Percentiles rank a stretch among this genome's conserved stretches.
Conservation (phyloP, 2,113 vertebrate genomes). For the Condylura cristata region DNA sequence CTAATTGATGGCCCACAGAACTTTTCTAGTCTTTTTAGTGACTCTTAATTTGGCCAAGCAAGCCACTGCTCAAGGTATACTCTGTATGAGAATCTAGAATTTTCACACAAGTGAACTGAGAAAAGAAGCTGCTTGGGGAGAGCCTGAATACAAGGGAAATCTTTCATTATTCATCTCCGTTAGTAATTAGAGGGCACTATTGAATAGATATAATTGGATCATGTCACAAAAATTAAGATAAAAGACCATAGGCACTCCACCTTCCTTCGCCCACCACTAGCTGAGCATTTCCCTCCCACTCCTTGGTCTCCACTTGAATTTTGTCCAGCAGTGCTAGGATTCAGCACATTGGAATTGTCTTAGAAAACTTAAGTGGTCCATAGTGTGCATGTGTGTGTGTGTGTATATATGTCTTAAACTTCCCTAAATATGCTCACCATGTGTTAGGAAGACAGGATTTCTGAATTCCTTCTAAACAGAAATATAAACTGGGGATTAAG, state of each 20-base stretch:
- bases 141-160: conserved; percentile 78
- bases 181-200: conserved; percentile 81
- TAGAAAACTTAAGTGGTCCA: not conserved
- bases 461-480: not conserved
- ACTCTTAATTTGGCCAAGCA: not conserved
- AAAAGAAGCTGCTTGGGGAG: conserved; percentile 64
- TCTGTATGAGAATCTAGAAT: not conserved
- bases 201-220: conserved; percentile 82
- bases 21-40: not conserved
- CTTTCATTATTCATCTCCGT: conserved; percentile 85
- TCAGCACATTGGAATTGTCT: not conserved
- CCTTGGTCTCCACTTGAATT: conserved; percentile 50
- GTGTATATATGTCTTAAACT: not conserved
- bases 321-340: conserved; percentile 2
- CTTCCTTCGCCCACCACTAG: not conserved
- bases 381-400: not conserved
- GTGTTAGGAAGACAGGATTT: not conserved
- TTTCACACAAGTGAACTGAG: conserved; percentile 18
- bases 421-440: not conserved
- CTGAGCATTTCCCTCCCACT: not conserved
- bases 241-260: conserved; percentile 71
- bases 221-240: conserved; percentile 85
- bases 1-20: not conserved
- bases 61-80: not conserved
- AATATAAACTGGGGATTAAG: not conserved